These are phyloP conservation scores for Dioctria linearis DNA, from an alignment of 2,888 invertebrate species.

Conservation along the genomic window DNA sequence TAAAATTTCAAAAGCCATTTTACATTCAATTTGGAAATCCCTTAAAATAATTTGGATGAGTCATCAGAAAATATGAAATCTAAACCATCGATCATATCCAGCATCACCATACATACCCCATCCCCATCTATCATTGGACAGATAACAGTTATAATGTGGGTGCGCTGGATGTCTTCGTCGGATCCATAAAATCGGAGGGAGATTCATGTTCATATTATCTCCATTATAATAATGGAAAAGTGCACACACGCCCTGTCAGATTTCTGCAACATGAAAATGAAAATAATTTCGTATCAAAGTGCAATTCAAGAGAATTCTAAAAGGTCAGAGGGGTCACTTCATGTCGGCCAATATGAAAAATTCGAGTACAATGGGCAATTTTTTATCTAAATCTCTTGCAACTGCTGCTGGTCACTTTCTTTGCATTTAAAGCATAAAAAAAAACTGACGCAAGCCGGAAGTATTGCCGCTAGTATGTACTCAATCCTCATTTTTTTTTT, in stretches of 20 bases:
- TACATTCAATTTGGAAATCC: no score
- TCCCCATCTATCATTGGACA: not conserved
- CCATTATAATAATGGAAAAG: not conserved
- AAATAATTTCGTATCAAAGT: constrained; percentile 46
- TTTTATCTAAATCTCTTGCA: constrained; percentile 37
- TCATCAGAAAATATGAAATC: constrained; percentile 6
- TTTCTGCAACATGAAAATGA: constrained; percentile 30
- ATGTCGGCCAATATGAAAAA: constrained; percentile 47
- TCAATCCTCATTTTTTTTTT: not conserved
- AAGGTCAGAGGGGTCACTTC: constrained; percentile 37
- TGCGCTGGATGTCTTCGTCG: constrained; percentile 22
- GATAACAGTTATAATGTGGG: not conserved
- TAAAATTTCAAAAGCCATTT: no score
- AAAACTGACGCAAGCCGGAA: constrained; percentile 44
- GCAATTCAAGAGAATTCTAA: not conserved
- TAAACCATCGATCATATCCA: not conserved
- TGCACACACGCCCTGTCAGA: constrained; percentile 23
- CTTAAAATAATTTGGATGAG: not conserved
- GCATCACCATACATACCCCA: no score
- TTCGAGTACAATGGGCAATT: not conserved
- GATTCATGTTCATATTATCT: not conserved
- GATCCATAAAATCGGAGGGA: not conserved
- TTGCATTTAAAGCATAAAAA: not conserved
- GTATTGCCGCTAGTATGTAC: not conserved
- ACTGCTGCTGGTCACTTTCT: constrained; percentile 33